These are phyloP conservation scores for Tinamus guttatus DNA, from an alignment of 2,113 vertebrate species.

Conservation along the genomic window DNA sequence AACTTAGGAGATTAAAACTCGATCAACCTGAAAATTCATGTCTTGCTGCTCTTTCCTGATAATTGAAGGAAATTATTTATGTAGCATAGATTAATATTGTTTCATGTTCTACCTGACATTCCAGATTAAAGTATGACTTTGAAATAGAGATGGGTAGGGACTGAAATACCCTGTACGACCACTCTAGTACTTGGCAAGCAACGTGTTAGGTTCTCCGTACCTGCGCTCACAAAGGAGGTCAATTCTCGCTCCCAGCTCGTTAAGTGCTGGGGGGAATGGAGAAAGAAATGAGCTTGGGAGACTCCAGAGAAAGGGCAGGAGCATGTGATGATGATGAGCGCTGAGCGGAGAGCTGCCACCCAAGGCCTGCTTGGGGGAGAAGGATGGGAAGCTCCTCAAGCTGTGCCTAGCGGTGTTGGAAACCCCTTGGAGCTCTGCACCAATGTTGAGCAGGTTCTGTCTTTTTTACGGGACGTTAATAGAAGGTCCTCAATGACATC, in stretches of 20 bases:
- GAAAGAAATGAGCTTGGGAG: not conserved
- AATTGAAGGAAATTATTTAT: conserved; percentile 86
- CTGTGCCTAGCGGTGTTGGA: accelerated
- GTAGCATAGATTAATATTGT: conserved; percentile 75
- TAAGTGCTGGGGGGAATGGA: not conserved
- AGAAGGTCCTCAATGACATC: not conserved
- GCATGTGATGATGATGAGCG: not conserved
- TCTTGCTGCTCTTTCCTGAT: conserved; percentile 86
- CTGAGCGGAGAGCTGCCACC: not conserved
- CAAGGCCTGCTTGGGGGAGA: not conserved
- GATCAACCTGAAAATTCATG: conserved; percentile 89
- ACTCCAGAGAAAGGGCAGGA: not conserved
- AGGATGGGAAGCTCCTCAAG: not conserved
- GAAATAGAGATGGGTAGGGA: conserved; percentile 54
- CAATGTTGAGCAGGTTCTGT: not conserved
- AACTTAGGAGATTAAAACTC: conserved; percentile 87
- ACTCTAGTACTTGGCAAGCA: not conserved
- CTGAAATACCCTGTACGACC: conserved; percentile 10
- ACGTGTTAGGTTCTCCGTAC: not conserved
- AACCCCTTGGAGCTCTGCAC: not conserved
- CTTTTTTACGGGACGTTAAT: not conserved
- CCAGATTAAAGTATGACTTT: conserved; percentile 69
- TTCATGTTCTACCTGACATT: conserved; percentile 76
- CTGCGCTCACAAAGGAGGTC: not conserved
- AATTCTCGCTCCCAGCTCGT: conserved; percentile 11